Base-by-base conservation (phyloP, 2,797 vertebrate genomes). In the Danio kyathit region DNA sequence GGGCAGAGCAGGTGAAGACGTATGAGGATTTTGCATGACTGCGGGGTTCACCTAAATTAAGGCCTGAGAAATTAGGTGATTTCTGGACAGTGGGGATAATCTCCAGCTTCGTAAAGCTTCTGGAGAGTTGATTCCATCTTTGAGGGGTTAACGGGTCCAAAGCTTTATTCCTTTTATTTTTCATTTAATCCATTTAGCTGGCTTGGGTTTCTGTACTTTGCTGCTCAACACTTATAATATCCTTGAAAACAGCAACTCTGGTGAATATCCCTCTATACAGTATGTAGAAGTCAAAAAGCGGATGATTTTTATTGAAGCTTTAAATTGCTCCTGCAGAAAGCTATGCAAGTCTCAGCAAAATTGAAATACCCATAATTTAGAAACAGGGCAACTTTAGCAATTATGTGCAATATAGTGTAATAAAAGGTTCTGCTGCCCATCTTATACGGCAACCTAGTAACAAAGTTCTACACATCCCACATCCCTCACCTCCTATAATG, bases 1-100 rank as follows among this genome's bases (percentile, higher is more conserved):
- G 10, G 29, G 6, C 3, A 49, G 9, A 49, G 10, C 70, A 73
- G 40, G 83, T 87, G 82, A 74, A 46, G 43, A 76, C 46, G 29
- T 60, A 76, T 54, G n/a, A 46, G 54, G 17, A 54, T 75, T 38
- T 5, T 38, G 29, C 19, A 59, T 49, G 43, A 13, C 16, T 71
- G 6, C 8, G 13, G 48, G 65, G 79, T 69, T 79, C 38, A 63
- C 16, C 44, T 64, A 46, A 48, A 74, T 63, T 66, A 52, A 21
- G 4, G 8, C 64, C 69, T 21, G 40, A 9, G 10, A 40, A 81
- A 38, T 81, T 21, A 82, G 29, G 40, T 48, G 38, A 29, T 65
- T 76, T 76, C 71, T 56, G 72, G 40, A 67, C 29, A 11, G 40
- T 4, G 17, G 21, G 11, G 14, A n/a, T 79, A 76, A 65, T 61